Evolutionary conservation across 2,113 vertebrate species (phyloP).

Genomic region (Chunga burmeisteri): DNA sequence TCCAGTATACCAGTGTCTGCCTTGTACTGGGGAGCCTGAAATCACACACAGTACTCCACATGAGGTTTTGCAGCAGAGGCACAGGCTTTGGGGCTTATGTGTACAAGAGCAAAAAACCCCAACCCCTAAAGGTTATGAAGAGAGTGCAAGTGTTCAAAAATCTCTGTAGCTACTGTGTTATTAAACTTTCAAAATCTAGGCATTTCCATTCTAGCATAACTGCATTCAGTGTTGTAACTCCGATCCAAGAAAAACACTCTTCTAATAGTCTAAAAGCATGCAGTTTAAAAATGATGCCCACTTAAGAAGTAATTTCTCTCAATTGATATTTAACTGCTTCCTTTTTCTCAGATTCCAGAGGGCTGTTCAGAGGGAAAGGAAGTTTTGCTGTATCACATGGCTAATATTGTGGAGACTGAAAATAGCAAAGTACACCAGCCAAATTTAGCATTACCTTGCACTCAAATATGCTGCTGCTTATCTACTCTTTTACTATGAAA

Average conservation of each 20-base stretch:
- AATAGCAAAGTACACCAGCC: background rate
- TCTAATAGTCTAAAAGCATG: background rate
- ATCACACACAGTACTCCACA: background rate
- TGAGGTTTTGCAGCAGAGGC: background rate
- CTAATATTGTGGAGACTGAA: background rate
- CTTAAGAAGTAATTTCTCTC: background rate
- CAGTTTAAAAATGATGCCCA: background rate
- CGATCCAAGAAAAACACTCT: background rate
- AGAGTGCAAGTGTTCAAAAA: background rate
- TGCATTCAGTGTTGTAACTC: background rate
- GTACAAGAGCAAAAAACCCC: background rate
- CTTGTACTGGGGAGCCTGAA: background rate
- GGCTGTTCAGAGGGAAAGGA: background rate
- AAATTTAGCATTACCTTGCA: background rate
- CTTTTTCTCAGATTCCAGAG: background rate
- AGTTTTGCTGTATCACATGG: background rate
- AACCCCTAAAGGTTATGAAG: fast-evolving
- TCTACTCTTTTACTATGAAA: background rate
- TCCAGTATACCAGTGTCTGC: background rate
- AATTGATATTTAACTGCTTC: background rate
- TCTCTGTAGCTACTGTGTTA: background rate
- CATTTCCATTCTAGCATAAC: background rate
- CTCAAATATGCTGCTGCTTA: background rate
- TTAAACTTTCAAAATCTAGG: background rate
- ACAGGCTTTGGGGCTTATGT: background rate